Base-by-base conservation (phyloP, 2,888 invertebrate species). In the Schrankia costaestrigalis region DNA sequence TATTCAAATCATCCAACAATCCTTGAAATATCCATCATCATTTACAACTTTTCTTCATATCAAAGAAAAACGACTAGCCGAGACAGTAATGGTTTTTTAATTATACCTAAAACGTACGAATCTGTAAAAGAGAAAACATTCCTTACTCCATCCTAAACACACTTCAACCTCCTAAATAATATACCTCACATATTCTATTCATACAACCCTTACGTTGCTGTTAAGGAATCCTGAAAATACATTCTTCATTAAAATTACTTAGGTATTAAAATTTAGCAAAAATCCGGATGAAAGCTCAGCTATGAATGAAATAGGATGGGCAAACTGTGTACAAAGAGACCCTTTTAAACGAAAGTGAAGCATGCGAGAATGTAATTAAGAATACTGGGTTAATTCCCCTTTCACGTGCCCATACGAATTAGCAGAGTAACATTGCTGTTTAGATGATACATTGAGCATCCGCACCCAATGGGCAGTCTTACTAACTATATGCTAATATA, bases 341-440 rank as follows among this genome's bases (percentile, higher is more conserved):
- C 79, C 78, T 81, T 83, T 78, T 73, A 75, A 74, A 74, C 70
- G 71, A 78, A 82, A 80, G 75, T 78, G 73, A 78, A 78, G 78
- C 86, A 85, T 84, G 85, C 84, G 84, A 85, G 79, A 84, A 78
- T 70, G 79, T 82, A 84, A 86, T 86, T 86, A 86, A 76, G 82
- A 74, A 73, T 74, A 82, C 68, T 78, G 74, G 84, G 85, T 81
- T 86, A 84, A 84, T 84, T 79, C 69, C 62, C 69, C 63, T 74
- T 82, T 85, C 73, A 78, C 85, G 82, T 85, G 83, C 70, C 73
- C 76, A 76, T 80, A 74, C 58, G 77, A 78, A 79, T 84, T 81
- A 83, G 71, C 63, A 50, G 69, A 71, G 69, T 76, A 78, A 72
- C 71, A 56, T 60, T 59, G 65, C 61, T 58, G 62, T 67, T 71